These are phyloP conservation scores for Callorhinus ursinus DNA, from an alignment of 2,113 vertebrate genomes.

Conservation along the genomic window DNA sequence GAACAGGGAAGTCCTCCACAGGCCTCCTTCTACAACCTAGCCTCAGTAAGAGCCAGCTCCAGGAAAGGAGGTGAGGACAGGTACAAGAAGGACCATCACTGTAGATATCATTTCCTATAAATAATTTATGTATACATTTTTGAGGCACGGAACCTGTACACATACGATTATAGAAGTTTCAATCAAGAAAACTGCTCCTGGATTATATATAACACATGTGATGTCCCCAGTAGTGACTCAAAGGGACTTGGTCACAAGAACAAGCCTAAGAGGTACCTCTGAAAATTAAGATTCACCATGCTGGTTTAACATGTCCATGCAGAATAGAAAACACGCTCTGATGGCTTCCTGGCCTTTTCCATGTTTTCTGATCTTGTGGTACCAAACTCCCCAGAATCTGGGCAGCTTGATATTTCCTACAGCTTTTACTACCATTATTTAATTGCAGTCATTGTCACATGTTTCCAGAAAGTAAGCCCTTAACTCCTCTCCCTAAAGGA, in stretches of 20 bases:
- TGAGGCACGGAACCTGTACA: neutral
- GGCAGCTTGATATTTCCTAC: neutral
- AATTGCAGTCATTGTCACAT: neutral
- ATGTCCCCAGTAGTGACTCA: neutral
- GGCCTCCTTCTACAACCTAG: neutral
- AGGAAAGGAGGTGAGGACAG: neutral
- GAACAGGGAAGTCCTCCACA: neutral
- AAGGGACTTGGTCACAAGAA: neutral
- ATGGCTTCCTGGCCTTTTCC: neutral
- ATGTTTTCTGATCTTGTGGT: neutral
- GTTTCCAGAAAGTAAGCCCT: neutral
- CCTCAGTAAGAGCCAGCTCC: neutral
- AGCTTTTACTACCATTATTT: neutral
- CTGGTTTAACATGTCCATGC: no score
- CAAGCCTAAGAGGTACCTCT: neutral
- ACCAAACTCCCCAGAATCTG: neutral
- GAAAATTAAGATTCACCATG: no score
- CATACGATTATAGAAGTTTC: neutral
- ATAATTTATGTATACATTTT: neutral
- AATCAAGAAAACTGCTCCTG: neutral
- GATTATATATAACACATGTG: neutral
- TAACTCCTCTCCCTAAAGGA: neutral
- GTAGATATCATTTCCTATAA: neutral
- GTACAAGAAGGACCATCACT: neutral
- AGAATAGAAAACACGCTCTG: accelerated